phyloP scores from a whole-genome alignment of 2,888 invertebrate species.

The Cryptophagus acutangulus region DNA sequence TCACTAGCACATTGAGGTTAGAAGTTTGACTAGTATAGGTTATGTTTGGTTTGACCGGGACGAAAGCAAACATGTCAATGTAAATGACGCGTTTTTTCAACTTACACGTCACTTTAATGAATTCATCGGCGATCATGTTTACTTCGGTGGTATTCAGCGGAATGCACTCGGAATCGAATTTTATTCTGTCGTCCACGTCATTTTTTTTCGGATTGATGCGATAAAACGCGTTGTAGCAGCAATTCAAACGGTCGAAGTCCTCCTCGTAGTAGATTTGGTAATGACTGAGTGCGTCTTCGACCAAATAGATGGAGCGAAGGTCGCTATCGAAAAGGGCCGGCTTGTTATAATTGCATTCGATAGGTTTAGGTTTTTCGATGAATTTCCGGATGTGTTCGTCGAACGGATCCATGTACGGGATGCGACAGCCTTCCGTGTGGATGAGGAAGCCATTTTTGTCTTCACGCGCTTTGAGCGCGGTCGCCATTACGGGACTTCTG shows the following conservation, averaged over 20 bases:
- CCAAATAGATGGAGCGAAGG: slow-evolving; percentile 56
- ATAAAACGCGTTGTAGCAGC: slow-evolving; percentile 60
- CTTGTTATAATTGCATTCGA: slow-evolving; percentile 52
- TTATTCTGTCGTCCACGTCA: slow-evolving; percentile 50
- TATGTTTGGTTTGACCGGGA: slow-evolving; percentile 48
- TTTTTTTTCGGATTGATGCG: slow-evolving; percentile 51
- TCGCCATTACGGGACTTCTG: neutral
- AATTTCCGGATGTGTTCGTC: slow-evolving; percentile 55
- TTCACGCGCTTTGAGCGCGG: neutral
- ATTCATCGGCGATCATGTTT: slow-evolving; percentile 59
- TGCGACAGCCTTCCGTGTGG: slow-evolving; percentile 62
- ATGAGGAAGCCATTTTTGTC: slow-evolving; percentile 39
- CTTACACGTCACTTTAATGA: slow-evolving; percentile 62
- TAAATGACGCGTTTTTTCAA: slow-evolving; percentile 53
- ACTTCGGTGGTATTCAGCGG: slow-evolving; percentile 46
- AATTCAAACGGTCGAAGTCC: slow-evolving; percentile 49
- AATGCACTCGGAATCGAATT: slow-evolving; percentile 53
- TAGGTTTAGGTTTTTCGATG: slow-evolving; percentile 49
- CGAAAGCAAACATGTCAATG: slow-evolving; percentile 64
- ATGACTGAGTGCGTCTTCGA: slow-evolving; percentile 47
- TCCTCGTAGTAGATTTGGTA: slow-evolving; percentile 55
- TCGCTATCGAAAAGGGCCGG: slow-evolving; percentile 56
- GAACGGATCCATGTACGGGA: slow-evolving; percentile 60
- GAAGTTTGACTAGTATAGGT: neutral
- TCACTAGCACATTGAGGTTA: slow-evolving; percentile 64